phyloP scores from a whole-genome alignment of 1,140 invertebrate genomes.

The Phortica variegata region DNA sequence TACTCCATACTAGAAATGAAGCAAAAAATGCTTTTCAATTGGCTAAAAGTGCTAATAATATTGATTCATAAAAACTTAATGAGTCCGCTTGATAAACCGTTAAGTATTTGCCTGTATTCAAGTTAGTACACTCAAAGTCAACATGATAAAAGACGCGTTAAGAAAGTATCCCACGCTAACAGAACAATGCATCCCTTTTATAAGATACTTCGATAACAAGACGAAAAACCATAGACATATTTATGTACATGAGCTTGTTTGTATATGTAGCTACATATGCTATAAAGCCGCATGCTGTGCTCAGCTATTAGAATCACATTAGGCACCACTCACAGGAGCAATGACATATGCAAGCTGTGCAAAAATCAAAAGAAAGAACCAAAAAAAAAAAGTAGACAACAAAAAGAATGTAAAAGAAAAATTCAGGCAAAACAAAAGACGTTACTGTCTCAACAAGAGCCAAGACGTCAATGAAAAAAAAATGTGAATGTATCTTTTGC shows the following conservation, averaged over 20 bases:
- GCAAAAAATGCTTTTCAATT: too few species aligned
- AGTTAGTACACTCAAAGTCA: background rate
- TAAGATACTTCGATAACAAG: background rate
- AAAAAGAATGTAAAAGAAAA: background rate
- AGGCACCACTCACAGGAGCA: conserved; percentile 28
- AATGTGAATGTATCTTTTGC: background rate
- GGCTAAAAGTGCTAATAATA: too few species aligned
- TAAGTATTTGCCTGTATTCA: too few species aligned
- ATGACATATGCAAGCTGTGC: conserved; percentile 16
- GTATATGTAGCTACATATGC: too few species aligned
- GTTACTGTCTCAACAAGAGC: background rate
- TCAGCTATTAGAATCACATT: conserved; percentile 36
- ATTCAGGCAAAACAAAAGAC: conserved; percentile 1
- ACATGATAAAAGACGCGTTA: background rate
- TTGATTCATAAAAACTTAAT: too few species aligned
- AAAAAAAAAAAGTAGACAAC: conserved; percentile 4
- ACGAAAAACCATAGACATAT: conserved; percentile 23
- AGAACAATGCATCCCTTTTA: conserved; percentile 22
- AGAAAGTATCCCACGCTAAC: conserved; percentile 17
- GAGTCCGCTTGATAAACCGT: too few species aligned
- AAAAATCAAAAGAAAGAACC: conserved; percentile 13
- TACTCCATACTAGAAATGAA: too few species aligned
- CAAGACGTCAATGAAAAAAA: background rate
- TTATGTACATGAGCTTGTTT: conserved; percentile 8
- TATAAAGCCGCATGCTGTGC: conserved; percentile 15